Evolutionary conservation across 2,888 invertebrate genomes (phyloP).

Genomic region (Orthosia gracilis): DNA sequence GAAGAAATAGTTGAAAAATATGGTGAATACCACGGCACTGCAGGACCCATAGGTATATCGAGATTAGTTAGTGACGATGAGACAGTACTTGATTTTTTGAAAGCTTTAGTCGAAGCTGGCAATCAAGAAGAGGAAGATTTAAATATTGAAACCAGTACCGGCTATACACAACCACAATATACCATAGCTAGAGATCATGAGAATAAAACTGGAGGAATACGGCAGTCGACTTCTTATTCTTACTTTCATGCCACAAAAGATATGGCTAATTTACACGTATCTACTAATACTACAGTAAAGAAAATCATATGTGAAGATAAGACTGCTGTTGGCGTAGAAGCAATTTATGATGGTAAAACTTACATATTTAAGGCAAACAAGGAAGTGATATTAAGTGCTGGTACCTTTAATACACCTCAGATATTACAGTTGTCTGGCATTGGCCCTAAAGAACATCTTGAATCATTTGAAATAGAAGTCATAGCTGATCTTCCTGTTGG

Average conservation of each 20-base stretch:
- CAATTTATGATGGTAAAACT: constrained; percentile 6
- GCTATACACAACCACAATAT: constrained; percentile 49
- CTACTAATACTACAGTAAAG: constrained; percentile 45
- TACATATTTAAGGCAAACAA: constrained; percentile 51
- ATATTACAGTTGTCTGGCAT: constrained; percentile 57
- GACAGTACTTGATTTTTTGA: constrained; percentile 29
- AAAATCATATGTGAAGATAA: constrained; percentile 50
- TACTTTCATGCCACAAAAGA: constrained; percentile 45
- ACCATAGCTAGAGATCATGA: constrained; percentile 24
- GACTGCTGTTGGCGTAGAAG: constrained; percentile 49
- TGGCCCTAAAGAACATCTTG: constrained; percentile 53
- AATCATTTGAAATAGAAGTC: constrained; percentile 42
- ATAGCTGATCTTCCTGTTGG: constrained; percentile 56
- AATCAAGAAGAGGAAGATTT: constrained; percentile 43
- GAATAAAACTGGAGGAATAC: constrained; percentile 8
- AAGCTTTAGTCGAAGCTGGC: constrained; percentile 54
- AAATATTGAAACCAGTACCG: constrained; percentile 45
- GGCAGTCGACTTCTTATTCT: constrained; percentile 52
- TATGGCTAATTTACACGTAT: constrained; percentile 50
- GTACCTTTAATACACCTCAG: constrained; percentile 54
- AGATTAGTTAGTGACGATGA: constrained; percentile 29
- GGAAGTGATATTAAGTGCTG: constrained; percentile 58
- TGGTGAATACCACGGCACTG: constrained; percentile 41
- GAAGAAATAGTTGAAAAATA: constrained; percentile 19
- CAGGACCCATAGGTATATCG: constrained; percentile 47